A percentile compares a stretch with the other conserved stretches of the same genome.
Conservation (phyloP, 2,888 invertebrate species). For the Chironomus tentans region DNA sequence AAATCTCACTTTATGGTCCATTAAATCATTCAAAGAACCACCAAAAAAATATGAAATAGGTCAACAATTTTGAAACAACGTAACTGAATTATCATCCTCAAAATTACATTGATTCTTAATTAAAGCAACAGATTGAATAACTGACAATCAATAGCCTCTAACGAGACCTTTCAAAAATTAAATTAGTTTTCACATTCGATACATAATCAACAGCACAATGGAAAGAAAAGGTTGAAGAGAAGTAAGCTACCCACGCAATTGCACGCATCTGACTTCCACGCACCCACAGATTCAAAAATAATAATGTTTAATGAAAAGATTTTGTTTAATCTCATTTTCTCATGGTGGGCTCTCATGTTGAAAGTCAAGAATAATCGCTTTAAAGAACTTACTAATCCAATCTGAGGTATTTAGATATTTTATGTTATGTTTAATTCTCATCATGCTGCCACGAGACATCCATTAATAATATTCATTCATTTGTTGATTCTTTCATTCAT, state of each 20-base stretch:
- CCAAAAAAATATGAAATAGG: too few relatives aligned
- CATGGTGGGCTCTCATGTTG: background rate
- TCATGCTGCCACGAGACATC: background rate
- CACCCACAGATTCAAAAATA: background rate
- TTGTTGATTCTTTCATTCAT: background rate
- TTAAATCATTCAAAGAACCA: too few relatives aligned
- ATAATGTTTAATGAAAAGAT: background rate
- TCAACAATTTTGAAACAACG: too few relatives aligned
- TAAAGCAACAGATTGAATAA: too few relatives aligned
- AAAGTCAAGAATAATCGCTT: background rate
- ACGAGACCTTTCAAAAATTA: background rate
- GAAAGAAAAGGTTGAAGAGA: background rate
- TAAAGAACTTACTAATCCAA: background rate
- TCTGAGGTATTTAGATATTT: background rate
- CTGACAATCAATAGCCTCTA: too few relatives aligned
- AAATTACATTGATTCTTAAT: too few relatives aligned
- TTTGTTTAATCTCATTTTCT: too few relatives aligned
- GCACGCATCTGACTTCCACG: background rate
- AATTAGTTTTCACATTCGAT: background rate
- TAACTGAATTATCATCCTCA: too few relatives aligned
- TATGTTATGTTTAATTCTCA: background rate
- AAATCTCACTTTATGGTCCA: too few relatives aligned
- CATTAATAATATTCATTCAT: background rate
- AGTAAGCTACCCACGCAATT: background rate
- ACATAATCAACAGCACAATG: too few relatives aligned